A percentile compares a stretch with the other conserved stretches of the same genome.
These are phyloP conservation scores for Geotrupes spiniger DNA, from an alignment of 2,888 invertebrate species.

Conservation along the genomic window DNA sequence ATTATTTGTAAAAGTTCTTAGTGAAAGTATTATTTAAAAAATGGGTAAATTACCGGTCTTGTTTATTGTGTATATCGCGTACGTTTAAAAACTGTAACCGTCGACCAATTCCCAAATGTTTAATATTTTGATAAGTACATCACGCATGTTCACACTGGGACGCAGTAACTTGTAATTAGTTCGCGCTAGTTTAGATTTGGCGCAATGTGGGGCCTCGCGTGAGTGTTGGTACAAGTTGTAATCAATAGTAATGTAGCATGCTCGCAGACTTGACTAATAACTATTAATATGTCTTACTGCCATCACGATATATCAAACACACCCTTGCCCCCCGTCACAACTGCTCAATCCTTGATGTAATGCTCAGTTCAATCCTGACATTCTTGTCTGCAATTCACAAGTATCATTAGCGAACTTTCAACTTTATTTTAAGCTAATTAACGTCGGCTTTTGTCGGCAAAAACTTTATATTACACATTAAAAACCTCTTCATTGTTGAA, in stretches of 20 bases:
- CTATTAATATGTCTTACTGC: slow-evolving; percentile 50
- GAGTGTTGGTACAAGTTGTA: slow-evolving; percentile 39
- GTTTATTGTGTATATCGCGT: not conserved
- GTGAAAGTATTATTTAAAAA: no score
- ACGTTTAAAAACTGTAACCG: slow-evolving; percentile 1
- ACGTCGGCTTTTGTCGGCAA: not conserved
- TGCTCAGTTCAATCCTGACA: slow-evolving; percentile 6
- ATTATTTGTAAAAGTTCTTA: no score
- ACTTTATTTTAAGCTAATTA: slow-evolving; percentile 6
- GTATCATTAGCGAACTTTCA: slow-evolving; percentile 3
- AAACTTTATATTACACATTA: no score
- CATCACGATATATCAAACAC: slow-evolving; percentile 48
- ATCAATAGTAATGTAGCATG: slow-evolving; percentile 48
- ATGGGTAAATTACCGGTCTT: no score
- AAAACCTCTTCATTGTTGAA: no score
- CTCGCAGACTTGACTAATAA: slow-evolving; percentile 49
- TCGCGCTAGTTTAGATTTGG: slow-evolving; percentile 43
- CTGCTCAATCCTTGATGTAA: slow-evolving; percentile 7
- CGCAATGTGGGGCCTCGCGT: slow-evolving; percentile 44
- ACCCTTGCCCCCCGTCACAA: slow-evolving; percentile 27
- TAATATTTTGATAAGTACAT: slow-evolving; percentile 17
- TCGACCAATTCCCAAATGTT: slow-evolving; percentile 10
- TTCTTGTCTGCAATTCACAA: slow-evolving; percentile 4
- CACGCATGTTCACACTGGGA: slow-evolving; percentile 21
- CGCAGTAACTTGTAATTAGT: slow-evolving; percentile 38